phyloP scores from a whole-genome alignment of 2,797 vertebrate genomes.

The Psittacula echo region DNA sequence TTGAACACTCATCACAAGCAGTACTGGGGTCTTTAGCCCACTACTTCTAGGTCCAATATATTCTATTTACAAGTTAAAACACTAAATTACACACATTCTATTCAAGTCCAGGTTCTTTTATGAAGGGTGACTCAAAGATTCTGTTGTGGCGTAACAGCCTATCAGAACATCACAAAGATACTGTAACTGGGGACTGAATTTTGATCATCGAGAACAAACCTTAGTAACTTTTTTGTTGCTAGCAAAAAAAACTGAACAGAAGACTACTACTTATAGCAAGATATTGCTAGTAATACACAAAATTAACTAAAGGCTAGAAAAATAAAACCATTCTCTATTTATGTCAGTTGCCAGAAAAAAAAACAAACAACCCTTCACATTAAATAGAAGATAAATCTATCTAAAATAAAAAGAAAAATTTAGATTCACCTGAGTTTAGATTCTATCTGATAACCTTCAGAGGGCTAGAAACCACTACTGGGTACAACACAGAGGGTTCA shows the following conservation, averaged over 20 bases:
- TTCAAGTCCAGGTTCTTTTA: not conserved
- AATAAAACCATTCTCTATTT: constrained; percentile 12
- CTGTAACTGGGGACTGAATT: not conserved
- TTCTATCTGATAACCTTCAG: not conserved
- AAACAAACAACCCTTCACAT: not conserved
- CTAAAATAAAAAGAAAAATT: not conserved
- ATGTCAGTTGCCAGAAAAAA: constrained; percentile 12
- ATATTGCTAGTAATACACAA: not conserved
- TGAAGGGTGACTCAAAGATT: not conserved
- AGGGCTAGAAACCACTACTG: not conserved
- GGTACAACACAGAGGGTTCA: not conserved
- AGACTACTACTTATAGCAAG: not conserved
- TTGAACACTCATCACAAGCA: not conserved
- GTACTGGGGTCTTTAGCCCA: not conserved
- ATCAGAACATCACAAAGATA: not conserved
- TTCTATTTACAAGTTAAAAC: constrained; percentile 14
- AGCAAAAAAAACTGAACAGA: not conserved
- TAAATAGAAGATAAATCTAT: constrained; percentile 17
- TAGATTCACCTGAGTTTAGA: constrained; percentile 49
- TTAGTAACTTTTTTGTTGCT: not conserved
- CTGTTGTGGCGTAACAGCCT: not conserved
- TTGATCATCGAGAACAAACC: not conserved
- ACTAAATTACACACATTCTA: not conserved
- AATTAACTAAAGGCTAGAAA: constrained; percentile 38
- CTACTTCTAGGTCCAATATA: constrained; percentile 6